These are phyloP conservation scores for Crematogaster levior DNA, from an alignment of 2,888 invertebrate species.

Conservation along the genomic window DNA sequence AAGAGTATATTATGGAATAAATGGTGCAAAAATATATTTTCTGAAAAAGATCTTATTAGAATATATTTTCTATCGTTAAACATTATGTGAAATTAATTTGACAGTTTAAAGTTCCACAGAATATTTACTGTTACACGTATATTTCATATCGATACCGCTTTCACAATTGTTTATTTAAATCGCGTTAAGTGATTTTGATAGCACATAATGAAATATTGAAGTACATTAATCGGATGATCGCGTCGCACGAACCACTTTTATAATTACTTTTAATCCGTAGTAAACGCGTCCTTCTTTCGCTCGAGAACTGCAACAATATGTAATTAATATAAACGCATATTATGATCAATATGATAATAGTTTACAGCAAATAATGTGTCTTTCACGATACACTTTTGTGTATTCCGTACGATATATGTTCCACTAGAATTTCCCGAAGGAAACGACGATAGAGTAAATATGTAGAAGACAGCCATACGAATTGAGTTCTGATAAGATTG, in stretches of 20 bases:
- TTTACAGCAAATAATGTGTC: constrained; percentile 19
- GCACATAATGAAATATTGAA: constrained; percentile 13
- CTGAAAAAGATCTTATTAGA: background rate
- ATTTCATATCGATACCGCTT: background rate
- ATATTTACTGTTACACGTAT: background rate
- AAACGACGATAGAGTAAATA: constrained; percentile 20
- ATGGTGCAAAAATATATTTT: constrained; percentile 6
- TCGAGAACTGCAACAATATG: background rate
- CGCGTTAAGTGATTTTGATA: constrained; percentile 11
- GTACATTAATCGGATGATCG: constrained; percentile 15
- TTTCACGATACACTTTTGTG: background rate
- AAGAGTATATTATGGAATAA: constrained; percentile 1
- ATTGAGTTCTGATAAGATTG: constrained; percentile 37
- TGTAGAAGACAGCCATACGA: constrained; percentile 22
- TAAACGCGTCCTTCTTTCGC: background rate
- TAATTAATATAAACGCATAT: constrained; percentile 20
- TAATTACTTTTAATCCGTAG: constrained; percentile 23
- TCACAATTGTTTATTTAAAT: constrained; percentile 5
- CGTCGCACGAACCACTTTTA: background rate
- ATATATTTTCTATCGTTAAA: background rate
- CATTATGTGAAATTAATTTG: background rate
- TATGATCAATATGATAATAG: background rate
- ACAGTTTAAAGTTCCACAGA: background rate
- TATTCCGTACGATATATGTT: background rate
- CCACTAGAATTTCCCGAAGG: constrained; percentile 4